Evolutionary conservation across 2,113 vertebrate genomes (phyloP).

Genomic region (Rhadina sibilatrix): DNA sequence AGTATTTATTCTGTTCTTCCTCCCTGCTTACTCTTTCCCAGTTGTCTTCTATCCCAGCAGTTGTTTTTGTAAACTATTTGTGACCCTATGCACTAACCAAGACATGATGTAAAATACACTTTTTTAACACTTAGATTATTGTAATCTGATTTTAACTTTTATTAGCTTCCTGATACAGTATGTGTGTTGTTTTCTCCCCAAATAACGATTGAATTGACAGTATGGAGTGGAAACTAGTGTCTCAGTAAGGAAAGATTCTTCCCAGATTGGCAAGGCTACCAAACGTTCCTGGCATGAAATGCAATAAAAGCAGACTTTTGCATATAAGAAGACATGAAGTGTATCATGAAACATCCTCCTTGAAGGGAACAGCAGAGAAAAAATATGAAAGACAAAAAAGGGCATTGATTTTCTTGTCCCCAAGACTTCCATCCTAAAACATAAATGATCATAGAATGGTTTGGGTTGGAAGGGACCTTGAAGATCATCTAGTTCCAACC

Average conservation of each 20-base stretch:
- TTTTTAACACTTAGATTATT: background rate
- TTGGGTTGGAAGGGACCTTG: background rate
- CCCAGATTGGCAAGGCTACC: background rate
- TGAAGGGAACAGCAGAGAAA: background rate
- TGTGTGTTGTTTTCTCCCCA: background rate
- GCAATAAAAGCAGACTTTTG: background rate
- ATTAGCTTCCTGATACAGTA: background rate
- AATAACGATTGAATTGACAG: background rate
- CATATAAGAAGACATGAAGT: background rate
- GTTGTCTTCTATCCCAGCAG: background rate
- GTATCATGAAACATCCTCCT: background rate
- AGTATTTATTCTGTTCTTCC: background rate
- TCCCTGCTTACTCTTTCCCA: background rate
- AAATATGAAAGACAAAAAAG: background rate
- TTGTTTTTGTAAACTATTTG: background rate
- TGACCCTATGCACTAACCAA: background rate
- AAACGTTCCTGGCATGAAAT: background rate
- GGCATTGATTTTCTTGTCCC: background rate
- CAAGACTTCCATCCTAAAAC: background rate
- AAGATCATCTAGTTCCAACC: background rate
- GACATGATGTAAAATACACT: background rate
- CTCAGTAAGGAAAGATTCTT: background rate
- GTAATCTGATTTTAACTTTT: background rate
- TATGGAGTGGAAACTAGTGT: background rate
- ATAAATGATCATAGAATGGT: background rate